These are phyloP conservation scores for Nibea coibor DNA, from an alignment of 2,113 vertebrate species.

Conservation along the genomic window DNA sequence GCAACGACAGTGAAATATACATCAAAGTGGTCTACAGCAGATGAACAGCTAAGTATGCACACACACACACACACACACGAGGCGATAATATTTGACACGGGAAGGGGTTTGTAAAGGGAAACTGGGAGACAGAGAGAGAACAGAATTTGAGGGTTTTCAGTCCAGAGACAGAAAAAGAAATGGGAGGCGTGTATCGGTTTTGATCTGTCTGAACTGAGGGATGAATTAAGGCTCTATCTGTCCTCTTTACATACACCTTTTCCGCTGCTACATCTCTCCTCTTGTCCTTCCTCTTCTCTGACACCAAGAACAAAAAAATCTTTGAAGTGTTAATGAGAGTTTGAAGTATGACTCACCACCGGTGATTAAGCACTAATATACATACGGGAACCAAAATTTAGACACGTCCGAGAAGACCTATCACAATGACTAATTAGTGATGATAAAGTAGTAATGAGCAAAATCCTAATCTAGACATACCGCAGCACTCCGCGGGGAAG, in stretches of 20 bases:
- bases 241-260: conserved; percentile 27
- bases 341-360: conserved; percentile 64
- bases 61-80: conserved; percentile 1
- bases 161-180: conserved; percentile 15
- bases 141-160: background rate
- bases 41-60: conserved; percentile 51
- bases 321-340: conserved; percentile 69
- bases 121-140: background rate
- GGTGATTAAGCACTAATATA: conserved; percentile 61
- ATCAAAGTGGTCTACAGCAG: conserved; percentile 69
- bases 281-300: conserved; percentile 22
- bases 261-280: background rate
- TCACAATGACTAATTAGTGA: conserved; percentile 60
- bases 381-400: conserved; percentile 40
- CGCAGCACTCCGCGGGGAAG: conserved; percentile 26
- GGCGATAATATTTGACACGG: conserved; percentile 8
- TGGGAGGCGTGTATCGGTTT: background rate
- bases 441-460: conserved; percentile 62
- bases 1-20: conserved; percentile 70
- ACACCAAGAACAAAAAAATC: conserved; percentile 37
- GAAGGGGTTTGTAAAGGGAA: conserved; percentile 18
- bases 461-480: conserved; percentile 55
- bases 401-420: conserved; percentile 48
- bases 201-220: conserved; percentile 3
- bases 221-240: background rate